Evolutionary conservation across 2,797 vertebrate genomes (phyloP).

Genomic region (Setipinna tenuifilis): DNA sequence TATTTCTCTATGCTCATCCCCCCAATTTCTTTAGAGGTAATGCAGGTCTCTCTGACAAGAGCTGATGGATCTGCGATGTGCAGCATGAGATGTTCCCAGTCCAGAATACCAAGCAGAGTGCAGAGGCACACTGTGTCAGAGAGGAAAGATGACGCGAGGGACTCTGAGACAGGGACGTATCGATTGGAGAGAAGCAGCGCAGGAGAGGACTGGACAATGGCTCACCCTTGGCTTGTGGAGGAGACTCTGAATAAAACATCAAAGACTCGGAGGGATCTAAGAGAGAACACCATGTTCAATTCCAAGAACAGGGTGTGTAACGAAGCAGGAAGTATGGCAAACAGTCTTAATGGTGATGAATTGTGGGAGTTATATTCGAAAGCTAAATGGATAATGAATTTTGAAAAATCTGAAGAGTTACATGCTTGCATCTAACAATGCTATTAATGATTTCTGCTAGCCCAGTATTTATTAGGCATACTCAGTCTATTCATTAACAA

Average conservation of each 20-base stretch:
- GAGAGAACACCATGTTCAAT: conserved; percentile 52
- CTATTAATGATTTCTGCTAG: too few relatives aligned
- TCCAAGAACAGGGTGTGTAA: conserved; percentile 26
- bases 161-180: conserved; percentile 72
- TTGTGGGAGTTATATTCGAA: conserved; percentile 14
- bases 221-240: conserved; percentile 62
- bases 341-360: conserved; percentile 16
- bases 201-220: conserved; percentile 57
- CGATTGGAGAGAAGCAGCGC: conserved; percentile 63
- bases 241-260: conserved; percentile 70
- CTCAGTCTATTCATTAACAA: neutral
- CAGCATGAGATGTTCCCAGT: conserved; percentile 64
- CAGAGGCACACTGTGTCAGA: conserved; percentile 67
- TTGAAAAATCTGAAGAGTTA: neutral
- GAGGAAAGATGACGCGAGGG: conserved; percentile 78
- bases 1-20: conserved; percentile 32
- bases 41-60: conserved; percentile 4
- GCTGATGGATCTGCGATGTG: conserved; percentile 76
- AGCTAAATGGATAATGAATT: neutral
- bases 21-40: conserved; percentile 19
- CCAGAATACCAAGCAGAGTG: conserved; percentile 76
- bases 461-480: too few relatives aligned
- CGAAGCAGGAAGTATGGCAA: conserved; percentile 38
- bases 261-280: conserved; percentile 52
- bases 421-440: too few relatives aligned